phyloP scores from a whole-genome alignment of 2,888 invertebrate species.

The Morinoia aosen region DNA sequence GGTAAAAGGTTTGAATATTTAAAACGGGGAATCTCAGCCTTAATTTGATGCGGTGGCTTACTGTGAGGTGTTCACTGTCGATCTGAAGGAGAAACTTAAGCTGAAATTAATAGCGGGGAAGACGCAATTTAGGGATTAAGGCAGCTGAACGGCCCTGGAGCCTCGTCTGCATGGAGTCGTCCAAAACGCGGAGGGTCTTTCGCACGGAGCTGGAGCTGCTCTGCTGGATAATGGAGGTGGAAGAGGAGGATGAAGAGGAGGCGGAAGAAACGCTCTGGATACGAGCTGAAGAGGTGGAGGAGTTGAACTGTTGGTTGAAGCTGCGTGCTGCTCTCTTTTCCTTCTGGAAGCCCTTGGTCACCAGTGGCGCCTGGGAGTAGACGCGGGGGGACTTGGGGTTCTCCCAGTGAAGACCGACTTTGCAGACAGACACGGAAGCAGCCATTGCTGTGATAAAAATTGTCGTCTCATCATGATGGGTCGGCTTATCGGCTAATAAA shows the following conservation, averaged over 20 bases:
- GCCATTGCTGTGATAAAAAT: conserved; percentile 59
- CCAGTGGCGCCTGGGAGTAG: conserved; percentile 59
- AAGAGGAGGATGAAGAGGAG: conserved; percentile 37
- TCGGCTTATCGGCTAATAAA: neutral
- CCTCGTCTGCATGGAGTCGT: conserved; percentile 54
- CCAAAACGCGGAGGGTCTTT: conserved; percentile 52
- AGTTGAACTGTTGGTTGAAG: conserved; percentile 29
- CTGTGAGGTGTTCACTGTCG: conserved; percentile 47
- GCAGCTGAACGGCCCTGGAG: conserved; percentile 48
- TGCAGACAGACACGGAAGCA: conserved; percentile 61
- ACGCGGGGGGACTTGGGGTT: conserved; percentile 64
- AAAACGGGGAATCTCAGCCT: neutral
- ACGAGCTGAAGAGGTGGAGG: conserved; percentile 41
- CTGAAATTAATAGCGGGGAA: conserved; percentile 36
- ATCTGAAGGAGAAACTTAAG: neutral
- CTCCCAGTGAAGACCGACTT: conserved; percentile 65
- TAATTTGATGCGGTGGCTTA: conserved; percentile 1
- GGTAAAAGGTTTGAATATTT: neutral
- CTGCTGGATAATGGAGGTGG: neutral
- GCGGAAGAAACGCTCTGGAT: conserved; percentile 41
- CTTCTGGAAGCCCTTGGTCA: conserved; percentile 54
- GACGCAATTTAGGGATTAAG: conserved; percentile 1
- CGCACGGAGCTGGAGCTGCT: neutral
- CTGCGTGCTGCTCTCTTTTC: conserved; percentile 35
- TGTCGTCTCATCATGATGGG: conserved; percentile 1